phyloP scores from a whole-genome alignment of 2,113 vertebrate species.

The Semicossyphus pulcher region DNA sequence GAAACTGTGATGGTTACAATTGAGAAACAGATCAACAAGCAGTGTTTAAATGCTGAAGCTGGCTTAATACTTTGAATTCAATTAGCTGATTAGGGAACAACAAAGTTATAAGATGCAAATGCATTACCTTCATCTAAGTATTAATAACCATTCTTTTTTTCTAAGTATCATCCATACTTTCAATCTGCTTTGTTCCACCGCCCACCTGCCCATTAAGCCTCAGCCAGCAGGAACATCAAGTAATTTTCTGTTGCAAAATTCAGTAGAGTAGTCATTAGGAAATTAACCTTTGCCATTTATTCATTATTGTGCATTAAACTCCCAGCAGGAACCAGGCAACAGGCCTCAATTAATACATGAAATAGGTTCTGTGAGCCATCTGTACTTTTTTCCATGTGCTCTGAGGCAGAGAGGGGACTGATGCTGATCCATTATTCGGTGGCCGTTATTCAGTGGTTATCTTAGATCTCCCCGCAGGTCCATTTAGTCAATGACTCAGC shows the following conservation, averaged over 20 bases:
- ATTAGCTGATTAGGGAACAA: background rate
- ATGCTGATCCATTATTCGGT: constrained; percentile 44
- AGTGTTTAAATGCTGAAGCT: background rate
- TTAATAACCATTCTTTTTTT: constrained; percentile 7
- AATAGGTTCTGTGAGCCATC: constrained; percentile 60
- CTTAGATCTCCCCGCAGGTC: constrained; percentile 36
- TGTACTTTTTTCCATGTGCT: constrained; percentile 52
- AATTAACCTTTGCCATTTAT: constrained; percentile 60
- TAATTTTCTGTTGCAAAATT: constrained; percentile 49
- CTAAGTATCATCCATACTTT: constrained; percentile 33
- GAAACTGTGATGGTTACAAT: constrained; percentile 2
- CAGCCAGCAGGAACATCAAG: background rate
- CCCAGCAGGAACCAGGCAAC: constrained; percentile 51
- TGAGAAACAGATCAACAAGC: too few relatives aligned
- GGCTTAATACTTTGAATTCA: background rate
- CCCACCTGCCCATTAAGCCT: constrained; percentile 36
- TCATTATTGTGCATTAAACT: constrained; percentile 39
- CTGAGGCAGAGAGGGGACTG: background rate
- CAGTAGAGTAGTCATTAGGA: constrained; percentile 55
- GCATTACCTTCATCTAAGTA: background rate
- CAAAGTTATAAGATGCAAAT: background rate
- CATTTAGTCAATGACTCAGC: constrained; percentile 40
- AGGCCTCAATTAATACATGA: constrained; percentile 57
- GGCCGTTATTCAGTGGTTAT: constrained; percentile 38
- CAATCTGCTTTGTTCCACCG: constrained; percentile 18